phyloP scores from a whole-genome alignment of 1,140 invertebrate genomes.

The Drosophila santomea region DNA sequence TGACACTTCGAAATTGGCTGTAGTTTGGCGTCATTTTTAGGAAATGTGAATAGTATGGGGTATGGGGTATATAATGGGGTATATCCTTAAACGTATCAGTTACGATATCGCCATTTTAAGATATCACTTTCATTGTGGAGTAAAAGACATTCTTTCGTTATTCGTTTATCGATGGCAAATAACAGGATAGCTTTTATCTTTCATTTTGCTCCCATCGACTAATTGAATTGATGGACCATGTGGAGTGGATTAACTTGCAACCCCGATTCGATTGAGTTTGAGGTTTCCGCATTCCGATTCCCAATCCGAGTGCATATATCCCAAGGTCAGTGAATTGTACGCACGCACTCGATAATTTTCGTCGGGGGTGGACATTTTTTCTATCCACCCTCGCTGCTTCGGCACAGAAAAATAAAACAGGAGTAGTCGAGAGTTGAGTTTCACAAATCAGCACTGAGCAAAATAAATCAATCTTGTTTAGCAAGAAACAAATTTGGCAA shows the following conservation, averaged over 20 bases:
- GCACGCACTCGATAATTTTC: not conserved
- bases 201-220: conserved; percentile 11
- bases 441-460: conserved; percentile 7
- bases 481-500: not conserved
- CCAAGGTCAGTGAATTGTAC: conserved; percentile 40
- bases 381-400: conserved; percentile 24
- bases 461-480: not conserved
- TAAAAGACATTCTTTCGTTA: not conserved
- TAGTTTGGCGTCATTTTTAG: conserved; percentile 1
- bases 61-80: not conserved
- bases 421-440: conserved; percentile 15
- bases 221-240: conserved; percentile 46
- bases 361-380: conserved; percentile 32
- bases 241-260: conserved; percentile 49
- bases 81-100: not conserved
- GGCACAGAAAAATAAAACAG: conserved; percentile 12
- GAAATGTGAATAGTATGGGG: not conserved
- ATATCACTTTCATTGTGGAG: conserved; percentile 18
- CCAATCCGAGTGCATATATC: conserved; percentile 13
- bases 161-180: conserved; percentile 29
- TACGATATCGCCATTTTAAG: not conserved
- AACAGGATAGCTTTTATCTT: conserved; percentile 15
- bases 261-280: conserved; percentile 39
- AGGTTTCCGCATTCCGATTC: conserved; percentile 44
- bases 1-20: conserved; percentile 7